phyloP scores from a whole-genome alignment of 1,140 invertebrate genomes.

The Phortica variegata region DNA sequence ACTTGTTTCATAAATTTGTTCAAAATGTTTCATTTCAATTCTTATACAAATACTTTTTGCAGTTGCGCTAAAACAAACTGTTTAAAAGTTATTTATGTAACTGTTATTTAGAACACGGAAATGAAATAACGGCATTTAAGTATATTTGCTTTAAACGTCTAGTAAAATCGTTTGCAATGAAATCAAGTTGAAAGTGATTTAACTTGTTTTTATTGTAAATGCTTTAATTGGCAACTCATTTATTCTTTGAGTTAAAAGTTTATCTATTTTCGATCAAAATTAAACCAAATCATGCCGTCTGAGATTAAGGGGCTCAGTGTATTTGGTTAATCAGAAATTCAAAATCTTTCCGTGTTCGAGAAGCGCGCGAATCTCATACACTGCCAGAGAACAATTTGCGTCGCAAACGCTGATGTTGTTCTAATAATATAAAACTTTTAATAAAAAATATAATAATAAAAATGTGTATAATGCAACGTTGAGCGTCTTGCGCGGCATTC shows the following conservation, averaged over 20 bases:
- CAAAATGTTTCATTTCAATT: constrained; percentile 35
- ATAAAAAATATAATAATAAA: constrained; percentile 1
- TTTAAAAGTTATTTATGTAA: constrained; percentile 13
- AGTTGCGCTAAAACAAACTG: background rate
- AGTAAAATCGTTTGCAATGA: constrained; percentile 11
- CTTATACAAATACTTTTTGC: constrained; percentile 7
- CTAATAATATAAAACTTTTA: no score
- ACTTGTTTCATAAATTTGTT: constrained; percentile 41
- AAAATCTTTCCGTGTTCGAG: constrained; percentile 35
- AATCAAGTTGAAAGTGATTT: background rate
- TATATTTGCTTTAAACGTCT: background rate
- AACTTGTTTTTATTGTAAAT: constrained; percentile 5
- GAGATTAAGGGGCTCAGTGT: constrained; percentile 53
- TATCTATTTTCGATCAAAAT: background rate
- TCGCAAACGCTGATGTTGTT: no score
- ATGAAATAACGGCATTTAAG: constrained; percentile 37
- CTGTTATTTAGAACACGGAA: constrained; percentile 36
- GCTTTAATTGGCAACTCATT: background rate
- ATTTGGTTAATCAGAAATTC: constrained; percentile 39
- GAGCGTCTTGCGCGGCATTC: constrained; percentile 26
- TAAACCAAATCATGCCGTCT: constrained; percentile 38
- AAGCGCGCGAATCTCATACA: no score
- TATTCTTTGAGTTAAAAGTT: constrained; percentile 27
- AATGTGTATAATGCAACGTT: constrained; percentile 33
- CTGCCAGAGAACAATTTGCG: constrained; percentile 11